phyloP scores from a whole-genome alignment of 2,113 vertebrate species.

The Rhinichthys klamathensis region DNA sequence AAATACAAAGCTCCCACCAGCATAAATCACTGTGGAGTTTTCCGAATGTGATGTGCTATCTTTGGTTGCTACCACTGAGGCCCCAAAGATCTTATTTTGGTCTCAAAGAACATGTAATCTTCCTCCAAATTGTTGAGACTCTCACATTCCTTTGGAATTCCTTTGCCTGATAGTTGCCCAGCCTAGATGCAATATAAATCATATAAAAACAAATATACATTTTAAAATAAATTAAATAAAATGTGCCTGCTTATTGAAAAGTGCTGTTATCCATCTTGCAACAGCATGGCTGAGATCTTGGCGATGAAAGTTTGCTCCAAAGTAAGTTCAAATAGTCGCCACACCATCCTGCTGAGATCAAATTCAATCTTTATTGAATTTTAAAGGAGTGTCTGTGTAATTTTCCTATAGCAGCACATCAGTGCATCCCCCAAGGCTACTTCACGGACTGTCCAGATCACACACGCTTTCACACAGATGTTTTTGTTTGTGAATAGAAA shows the following conservation, averaged over 20 bases:
- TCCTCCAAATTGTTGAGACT: neutral
- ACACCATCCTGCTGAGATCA: neutral
- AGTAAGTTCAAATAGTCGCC: no score
- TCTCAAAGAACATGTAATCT: neutral
- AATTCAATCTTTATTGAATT: no score
- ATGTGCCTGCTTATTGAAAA: no score
- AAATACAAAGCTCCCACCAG: neutral
- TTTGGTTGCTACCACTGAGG: neutral
- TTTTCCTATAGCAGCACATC: constrained; percentile 27
- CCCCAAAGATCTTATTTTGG: neutral
- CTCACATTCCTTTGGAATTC: neutral
- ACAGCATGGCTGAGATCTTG: no score
- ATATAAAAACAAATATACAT: neutral
- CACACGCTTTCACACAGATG: constrained; percentile 10
- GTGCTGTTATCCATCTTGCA: no score
- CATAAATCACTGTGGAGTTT: neutral
- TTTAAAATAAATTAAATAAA: neutral
- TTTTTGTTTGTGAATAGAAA: constrained; percentile 49
- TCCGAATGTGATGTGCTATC: neutral
- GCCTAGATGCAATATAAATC: neutral
- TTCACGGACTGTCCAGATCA: constrained; percentile 32
- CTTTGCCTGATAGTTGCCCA: neutral
- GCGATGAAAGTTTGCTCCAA: no score
- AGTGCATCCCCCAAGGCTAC: constrained; percentile 34
- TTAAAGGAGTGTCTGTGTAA: neutral